Evolutionary conservation across 2,888 invertebrate species (phyloP), one percentile per base, ranked within the genome.

Genomic region (Ferdinandea cuprea): DNA sequence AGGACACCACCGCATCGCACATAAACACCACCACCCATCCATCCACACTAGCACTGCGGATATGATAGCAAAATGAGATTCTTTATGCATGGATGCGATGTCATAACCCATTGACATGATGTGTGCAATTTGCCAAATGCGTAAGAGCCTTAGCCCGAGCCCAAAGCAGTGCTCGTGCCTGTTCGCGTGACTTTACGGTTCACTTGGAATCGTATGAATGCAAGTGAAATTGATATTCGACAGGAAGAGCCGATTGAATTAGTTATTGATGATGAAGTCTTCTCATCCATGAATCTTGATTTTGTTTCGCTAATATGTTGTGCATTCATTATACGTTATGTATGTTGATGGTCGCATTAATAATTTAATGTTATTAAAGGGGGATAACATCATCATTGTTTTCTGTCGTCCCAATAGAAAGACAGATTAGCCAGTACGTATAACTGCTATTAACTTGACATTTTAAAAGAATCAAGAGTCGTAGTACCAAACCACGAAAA

Each of bases 71-170:
- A 72, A 78, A 76, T 73, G 42, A 59, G 42, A 58, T 48, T 83
- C 37, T 30, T 78, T 68, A 83, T 78, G 83, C 83, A 83, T 78
- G 78, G 61, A 52, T 78, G 52, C 56, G 44, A 83, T 83, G 83
- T 78, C 83, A 78, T 78, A 83, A 78, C 83, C 83, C 72, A 78
- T 77, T 73, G 83, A 78, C 68, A 73, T 83, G 83, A 72, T 68
- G 72, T 73, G 66, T 73, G 72, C 78, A 83, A 78, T 78, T 72
- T 78, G 72, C 54, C 30, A 76, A 66, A 46, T 48, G 68, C 68
- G 63, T 11, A 42, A 42, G 9, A 56, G 6, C 37, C 54, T 3
- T 28, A 25, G 42, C 15, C 46, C 40, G 1, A 61, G 40, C 17
- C 46, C 37, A 8, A 32, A 11, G 32, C 17, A 42, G 15, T 8